Evolutionary conservation across 2,113 vertebrate species (phyloP), one percentile per base, ranked within the genome.

Genomic region (Phocoena sinus): DNA sequence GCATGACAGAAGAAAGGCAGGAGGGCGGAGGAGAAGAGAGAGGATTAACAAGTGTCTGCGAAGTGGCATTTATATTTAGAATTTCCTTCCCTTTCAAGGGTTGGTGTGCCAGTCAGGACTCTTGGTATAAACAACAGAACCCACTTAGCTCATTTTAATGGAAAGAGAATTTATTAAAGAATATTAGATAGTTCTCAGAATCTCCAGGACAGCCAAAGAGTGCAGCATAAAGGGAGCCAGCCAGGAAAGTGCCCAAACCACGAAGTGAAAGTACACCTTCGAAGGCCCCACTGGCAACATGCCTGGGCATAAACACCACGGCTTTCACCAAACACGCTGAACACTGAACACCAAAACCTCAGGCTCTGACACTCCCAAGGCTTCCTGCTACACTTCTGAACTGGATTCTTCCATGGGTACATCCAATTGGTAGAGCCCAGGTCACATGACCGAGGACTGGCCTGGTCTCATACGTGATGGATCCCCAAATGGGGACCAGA

Each of bases 21-120:
- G 82, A 90, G 85, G 90, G 95, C n/a, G 95, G 93, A 92, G 73
- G 47, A 88, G 76, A 89, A 88, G 80, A 70, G 67, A 85, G 85
- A 85, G 77, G 36, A 47, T 89, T 84, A 90, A 47, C 76, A 81
- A 95, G 89, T 97, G 85, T 95, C 87, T 94, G 31, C 2, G 20
- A 74, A 53, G 88, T 82, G 63, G 91, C 80, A 25, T 96, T 96
- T 94, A 92, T 63, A 82, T 91, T 95, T 92, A 94, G 83, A 71
- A 88, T 77, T 91, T 90, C 50, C 93, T 84, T 89, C 84, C 68
- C 88, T 92, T 74, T 91, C 70, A 63, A 58, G 67, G 67, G 47
- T 68, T 87, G 94, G 53, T 82, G 33, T 12, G 7, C 53, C 33
- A 85, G 36, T 81, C 77, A 85, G 74, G 89, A 81, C 91, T 90